These are phyloP conservation scores for Linnaemya tessellans DNA, from an alignment of 2,888 invertebrate genomes.

Conservation along the genomic window DNA sequence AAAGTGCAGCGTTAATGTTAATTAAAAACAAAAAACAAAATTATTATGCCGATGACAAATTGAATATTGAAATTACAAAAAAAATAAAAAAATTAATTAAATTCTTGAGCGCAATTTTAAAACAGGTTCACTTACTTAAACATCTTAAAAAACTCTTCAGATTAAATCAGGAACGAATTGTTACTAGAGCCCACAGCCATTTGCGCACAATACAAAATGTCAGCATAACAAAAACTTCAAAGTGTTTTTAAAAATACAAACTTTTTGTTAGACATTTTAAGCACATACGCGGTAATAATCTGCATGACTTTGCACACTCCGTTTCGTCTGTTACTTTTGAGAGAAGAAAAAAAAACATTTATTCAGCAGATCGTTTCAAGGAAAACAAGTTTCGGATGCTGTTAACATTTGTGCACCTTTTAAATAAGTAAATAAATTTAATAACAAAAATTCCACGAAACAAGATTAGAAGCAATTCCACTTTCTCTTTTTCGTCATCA, in stretches of 20 bases:
- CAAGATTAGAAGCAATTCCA: not conserved
- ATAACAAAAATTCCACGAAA: not conserved
- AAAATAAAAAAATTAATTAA: too few species aligned
- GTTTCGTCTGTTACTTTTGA: not conserved
- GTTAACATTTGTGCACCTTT: not conserved
- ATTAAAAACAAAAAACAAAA: not conserved
- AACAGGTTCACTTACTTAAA: not conserved
- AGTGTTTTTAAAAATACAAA: not conserved
- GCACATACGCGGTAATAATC: not conserved
- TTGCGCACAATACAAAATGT: not conserved
- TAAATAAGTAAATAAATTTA: not conserved
- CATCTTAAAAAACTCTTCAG: not conserved
- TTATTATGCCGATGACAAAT: too few species aligned
- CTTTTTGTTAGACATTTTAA: not conserved
- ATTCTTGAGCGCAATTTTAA: not conserved
- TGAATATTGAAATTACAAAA: too few species aligned
- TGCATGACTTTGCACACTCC: not conserved
- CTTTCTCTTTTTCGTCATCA: constrained; percentile 1
- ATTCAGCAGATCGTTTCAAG: not conserved
- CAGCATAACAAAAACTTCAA: not conserved
- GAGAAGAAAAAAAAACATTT: not conserved
- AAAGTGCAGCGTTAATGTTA: not conserved
- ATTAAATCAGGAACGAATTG: not conserved
- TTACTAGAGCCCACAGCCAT: not conserved
- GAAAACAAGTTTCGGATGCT: not conserved